These are phyloP conservation scores for Nerophis lumbriciformis DNA, from an alignment of 2,113 vertebrate genomes.

Conservation along the genomic window DNA sequence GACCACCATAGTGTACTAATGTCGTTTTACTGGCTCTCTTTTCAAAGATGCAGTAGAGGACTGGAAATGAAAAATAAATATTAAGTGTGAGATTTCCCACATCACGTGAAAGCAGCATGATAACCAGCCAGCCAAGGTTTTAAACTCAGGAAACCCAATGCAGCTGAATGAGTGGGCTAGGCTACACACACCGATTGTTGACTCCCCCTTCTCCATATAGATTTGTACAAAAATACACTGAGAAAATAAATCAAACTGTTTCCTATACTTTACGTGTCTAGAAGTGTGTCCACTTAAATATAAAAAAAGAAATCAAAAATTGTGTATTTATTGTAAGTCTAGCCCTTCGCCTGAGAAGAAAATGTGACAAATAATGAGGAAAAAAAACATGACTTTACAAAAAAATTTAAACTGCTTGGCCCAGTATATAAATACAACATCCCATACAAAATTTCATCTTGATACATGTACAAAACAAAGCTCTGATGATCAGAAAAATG, in stretches of 20 bases:
- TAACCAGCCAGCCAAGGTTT: slow-evolving; percentile 88
- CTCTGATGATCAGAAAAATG: slow-evolving; percentile 80
- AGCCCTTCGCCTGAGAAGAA: slow-evolving; percentile 99
- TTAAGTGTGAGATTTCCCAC: slow-evolving; percentile 36
- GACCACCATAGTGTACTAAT: slow-evolving; percentile 44
- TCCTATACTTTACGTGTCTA: slow-evolving; percentile 97
- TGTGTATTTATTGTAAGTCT: slow-evolving; percentile 86
- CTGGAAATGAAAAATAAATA: slow-evolving; percentile 19
- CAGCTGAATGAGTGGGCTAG: slow-evolving; percentile 81
- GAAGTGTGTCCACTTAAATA: slow-evolving; percentile 99
- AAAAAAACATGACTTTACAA: slow-evolving; percentile 58
- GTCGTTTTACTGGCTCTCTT: slow-evolving; percentile 32
- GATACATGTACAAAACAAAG: slow-evolving; percentile 89
- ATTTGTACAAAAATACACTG: slow-evolving; percentile 99
- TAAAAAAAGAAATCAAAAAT: slow-evolving; percentile 95
- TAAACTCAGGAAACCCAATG: slow-evolving; percentile 93
- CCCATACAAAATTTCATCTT: slow-evolving; percentile 94
- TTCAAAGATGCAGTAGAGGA: slow-evolving; percentile 14
- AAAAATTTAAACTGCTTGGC: slow-evolving; percentile 88
- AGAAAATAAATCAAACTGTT: slow-evolving; percentile 99
- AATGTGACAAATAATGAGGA: slow-evolving; percentile 77
- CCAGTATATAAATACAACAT: slow-evolving; percentile 99
- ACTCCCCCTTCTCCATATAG: slow-evolving; percentile 94
- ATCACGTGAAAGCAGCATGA: slow-evolving; percentile 68
- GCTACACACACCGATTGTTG: slow-evolving; percentile 90